Conservation (phyloP, 2,888 invertebrate genomes). For the Drosophila villosipedis region DNA sequence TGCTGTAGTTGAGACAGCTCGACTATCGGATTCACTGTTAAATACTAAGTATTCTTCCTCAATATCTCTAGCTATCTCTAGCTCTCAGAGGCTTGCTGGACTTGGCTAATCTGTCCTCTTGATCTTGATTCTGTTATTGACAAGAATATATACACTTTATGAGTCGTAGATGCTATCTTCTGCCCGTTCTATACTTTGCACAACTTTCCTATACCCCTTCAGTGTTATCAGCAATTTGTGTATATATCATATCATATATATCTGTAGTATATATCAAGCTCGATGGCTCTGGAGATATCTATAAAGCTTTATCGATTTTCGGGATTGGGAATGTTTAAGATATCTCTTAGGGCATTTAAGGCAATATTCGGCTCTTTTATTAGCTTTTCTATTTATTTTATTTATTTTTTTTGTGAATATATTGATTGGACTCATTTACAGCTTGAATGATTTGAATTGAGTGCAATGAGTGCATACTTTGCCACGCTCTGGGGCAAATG, state of each 20-base stretch:
- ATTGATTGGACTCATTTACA: slow-evolving; percentile 35
- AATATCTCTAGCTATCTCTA: neutral
- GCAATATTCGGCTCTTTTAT: no score
- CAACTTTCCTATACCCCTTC: no score
- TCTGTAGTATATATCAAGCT: no score
- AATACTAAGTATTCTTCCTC: neutral
- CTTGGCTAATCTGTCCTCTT: no score
- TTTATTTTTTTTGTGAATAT: slow-evolving; percentile 16
- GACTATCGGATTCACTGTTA: neutral
- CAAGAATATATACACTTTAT: no score
- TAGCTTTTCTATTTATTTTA: neutral
- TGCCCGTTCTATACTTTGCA: no score
- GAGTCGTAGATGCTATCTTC: no score
- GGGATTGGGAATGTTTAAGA: neutral
- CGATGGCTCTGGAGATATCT: neutral
- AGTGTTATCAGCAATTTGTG: no score
- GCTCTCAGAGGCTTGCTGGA: neutral
- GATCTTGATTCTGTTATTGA: no score
- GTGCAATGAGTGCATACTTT: slow-evolving; percentile 10
- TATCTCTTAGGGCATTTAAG: neutral
- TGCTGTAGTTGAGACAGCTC: neutral
- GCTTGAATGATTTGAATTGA: slow-evolving; percentile 20
- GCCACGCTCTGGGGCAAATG: slow-evolving; percentile 34
- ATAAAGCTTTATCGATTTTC: neutral
- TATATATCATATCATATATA: no score